These are phyloP conservation scores for Spilogale gracilis DNA, from an alignment of 2,113 vertebrate genomes.

Conservation along the genomic window DNA sequence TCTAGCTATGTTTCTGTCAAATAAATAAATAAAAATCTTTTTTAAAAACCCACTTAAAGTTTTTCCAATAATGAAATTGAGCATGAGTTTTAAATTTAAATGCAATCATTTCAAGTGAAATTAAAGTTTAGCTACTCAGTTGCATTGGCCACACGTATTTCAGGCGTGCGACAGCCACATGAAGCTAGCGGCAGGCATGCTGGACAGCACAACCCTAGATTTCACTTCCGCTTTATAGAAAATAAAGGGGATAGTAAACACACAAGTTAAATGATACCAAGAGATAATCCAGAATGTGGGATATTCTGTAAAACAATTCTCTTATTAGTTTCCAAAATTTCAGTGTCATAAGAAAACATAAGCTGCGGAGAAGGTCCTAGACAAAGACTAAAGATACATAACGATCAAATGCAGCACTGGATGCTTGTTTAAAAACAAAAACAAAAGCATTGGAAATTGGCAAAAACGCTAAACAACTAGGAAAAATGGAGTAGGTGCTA, in stretches of 20 bases:
- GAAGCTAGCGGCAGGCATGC: background rate
- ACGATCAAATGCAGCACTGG: background rate
- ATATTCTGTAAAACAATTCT: background rate
- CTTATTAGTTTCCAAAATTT: background rate
- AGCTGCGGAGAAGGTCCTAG: background rate
- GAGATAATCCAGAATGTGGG: constrained; percentile 12
- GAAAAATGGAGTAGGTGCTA: background rate
- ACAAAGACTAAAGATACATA: background rate
- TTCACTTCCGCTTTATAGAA: background rate
- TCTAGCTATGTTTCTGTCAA: too few relatives aligned
- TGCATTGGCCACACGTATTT: background rate
- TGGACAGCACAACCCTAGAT: background rate
- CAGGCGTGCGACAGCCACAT: background rate
- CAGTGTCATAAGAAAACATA: background rate
- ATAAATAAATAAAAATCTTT: too few relatives aligned
- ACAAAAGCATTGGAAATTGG: background rate
- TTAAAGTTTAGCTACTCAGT: background rate
- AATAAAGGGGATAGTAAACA: background rate
- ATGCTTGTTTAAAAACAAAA: background rate
- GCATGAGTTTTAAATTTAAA: background rate
- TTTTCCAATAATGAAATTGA: background rate
- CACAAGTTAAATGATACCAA: background rate
- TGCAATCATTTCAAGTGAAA: background rate
- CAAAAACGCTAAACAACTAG: background rate
- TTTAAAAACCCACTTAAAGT: background rate